Evolutionary conservation across 53 echinoderm and acorn worm species (phyloP).

Genomic region (Arbacia lixula): DNA sequence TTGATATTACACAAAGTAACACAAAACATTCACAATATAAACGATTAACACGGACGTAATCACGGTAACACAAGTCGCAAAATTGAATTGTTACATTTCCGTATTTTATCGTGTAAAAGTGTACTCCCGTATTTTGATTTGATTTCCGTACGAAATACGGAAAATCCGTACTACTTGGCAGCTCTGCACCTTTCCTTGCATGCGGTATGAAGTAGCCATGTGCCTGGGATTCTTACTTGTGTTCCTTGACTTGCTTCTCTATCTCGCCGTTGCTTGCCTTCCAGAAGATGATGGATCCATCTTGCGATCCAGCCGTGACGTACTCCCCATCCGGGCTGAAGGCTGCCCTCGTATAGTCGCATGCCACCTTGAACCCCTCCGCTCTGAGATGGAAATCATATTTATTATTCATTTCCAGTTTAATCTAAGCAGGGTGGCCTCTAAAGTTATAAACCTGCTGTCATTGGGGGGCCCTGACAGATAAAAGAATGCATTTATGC

Average conservation of each 20-base stretch:
- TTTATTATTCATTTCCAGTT: too few species aligned
- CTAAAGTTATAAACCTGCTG: too few species aligned
- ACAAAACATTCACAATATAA: too few species aligned
- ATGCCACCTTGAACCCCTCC: conserved; percentile 90
- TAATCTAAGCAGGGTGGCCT: too few species aligned
- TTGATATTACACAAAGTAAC: too few species aligned
- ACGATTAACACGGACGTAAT: too few species aligned
- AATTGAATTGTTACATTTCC: too few species aligned
- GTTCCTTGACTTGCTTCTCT: conserved; percentile 81
- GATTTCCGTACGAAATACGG: not conserved
- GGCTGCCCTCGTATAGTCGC: conserved; percentile 93
- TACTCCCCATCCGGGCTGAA: conserved; percentile 90
- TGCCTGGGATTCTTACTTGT: conserved; percentile 71
- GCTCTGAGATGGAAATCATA: conserved; percentile 59
- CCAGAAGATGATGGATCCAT: conserved; percentile 90
- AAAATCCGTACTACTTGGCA: not conserved
- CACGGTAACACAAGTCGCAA: too few species aligned
- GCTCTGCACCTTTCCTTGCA: too few species aligned
- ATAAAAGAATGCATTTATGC: too few species aligned
- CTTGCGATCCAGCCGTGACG: conserved; percentile 87
- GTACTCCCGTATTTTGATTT: not conserved
- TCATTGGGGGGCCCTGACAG: too few species aligned
- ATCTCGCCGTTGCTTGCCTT: conserved; percentile 71
- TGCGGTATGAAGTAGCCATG: not conserved
- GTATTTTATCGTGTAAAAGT: too few species aligned